phyloP scores from a whole-genome alignment of 2,113 vertebrate species.

The Dendrocopos noguchii region DNA sequence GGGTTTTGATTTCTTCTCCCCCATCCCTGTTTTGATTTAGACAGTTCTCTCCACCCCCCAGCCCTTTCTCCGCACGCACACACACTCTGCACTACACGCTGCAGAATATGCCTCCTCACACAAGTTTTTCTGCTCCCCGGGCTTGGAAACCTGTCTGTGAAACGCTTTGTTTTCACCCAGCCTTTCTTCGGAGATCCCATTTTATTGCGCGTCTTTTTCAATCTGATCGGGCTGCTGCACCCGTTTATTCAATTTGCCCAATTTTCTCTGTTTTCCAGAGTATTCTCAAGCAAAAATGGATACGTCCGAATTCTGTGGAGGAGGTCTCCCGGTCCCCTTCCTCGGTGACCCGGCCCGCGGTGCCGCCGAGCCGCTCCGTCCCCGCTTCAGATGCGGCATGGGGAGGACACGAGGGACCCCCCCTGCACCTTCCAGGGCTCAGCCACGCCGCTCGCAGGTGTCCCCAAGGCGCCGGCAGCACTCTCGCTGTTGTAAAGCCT shows the following conservation, averaged over 20 bases:
- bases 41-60: neutral
- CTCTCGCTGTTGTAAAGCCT: neutral
- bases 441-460: slow-evolving; percentile 64
- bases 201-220: neutral
- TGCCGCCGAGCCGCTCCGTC: neutral
- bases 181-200: neutral
- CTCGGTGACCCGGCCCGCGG: neutral
- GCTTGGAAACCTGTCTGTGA: neutral
- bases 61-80: neutral
- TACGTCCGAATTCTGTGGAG: neutral
- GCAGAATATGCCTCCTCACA: neutral
- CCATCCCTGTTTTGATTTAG: neutral
- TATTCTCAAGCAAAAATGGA: neutral
- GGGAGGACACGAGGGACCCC: neutral
- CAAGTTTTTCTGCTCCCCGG: neutral
- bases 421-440: neutral
- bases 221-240: neutral
- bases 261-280: neutral
- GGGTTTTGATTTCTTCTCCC: neutral
- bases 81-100: neutral
- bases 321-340: neutral
- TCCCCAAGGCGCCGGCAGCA: neutral
- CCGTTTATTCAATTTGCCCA: neutral
- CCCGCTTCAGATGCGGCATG: no score
- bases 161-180: neutral